These are phyloP conservation scores for Drosophila takahashii DNA, from an alignment of 1,140 invertebrate genomes.

Conservation along the genomic window DNA sequence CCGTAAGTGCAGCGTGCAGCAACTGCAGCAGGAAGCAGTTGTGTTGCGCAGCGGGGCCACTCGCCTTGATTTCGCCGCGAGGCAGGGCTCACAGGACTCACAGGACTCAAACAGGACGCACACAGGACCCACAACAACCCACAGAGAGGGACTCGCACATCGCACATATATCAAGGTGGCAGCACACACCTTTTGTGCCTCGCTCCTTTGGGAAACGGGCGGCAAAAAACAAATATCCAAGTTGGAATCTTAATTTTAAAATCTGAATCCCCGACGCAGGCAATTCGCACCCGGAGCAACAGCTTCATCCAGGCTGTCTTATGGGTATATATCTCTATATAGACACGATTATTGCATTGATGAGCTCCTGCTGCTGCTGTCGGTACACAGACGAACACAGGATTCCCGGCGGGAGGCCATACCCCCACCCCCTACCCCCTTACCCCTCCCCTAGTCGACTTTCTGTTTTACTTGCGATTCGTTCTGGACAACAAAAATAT, in stretches of 20 bases:
- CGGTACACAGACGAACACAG: conserved; percentile 64
- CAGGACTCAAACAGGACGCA: conserved; percentile 8
- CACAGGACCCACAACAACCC: conserved; percentile 31
- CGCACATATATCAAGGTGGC: conserved; percentile 62
- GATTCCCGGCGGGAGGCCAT: conserved; percentile 52
- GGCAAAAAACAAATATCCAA: conserved; percentile 3
- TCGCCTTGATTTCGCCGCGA: conserved; percentile 77
- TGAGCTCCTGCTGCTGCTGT: conserved; percentile 84
- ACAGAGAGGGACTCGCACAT: conserved; percentile 28
- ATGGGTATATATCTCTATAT: neutral
- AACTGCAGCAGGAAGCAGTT: conserved; percentile 69
- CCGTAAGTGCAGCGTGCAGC: conserved; percentile 52
- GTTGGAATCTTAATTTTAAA: too few species aligned
- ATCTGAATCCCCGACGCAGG: too few species aligned
- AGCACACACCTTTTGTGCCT: conserved; percentile 48
- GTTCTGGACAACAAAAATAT: conserved; percentile 82
- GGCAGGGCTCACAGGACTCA: conserved; percentile 30
- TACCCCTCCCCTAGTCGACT: neutral
- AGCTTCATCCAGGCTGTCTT: conserved; percentile 68
- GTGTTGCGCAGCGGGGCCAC: conserved; percentile 67
- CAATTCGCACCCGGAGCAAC: conserved; percentile 68
- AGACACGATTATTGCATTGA: conserved; percentile 80
- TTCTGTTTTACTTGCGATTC: conserved; percentile 74
- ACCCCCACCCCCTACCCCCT: conserved; percentile 1
- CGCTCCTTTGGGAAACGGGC: conserved; percentile 52